Evolutionary conservation across 1,140 invertebrate genomes (phyloP).

Genomic region (Elysia chlorotica): DNA sequence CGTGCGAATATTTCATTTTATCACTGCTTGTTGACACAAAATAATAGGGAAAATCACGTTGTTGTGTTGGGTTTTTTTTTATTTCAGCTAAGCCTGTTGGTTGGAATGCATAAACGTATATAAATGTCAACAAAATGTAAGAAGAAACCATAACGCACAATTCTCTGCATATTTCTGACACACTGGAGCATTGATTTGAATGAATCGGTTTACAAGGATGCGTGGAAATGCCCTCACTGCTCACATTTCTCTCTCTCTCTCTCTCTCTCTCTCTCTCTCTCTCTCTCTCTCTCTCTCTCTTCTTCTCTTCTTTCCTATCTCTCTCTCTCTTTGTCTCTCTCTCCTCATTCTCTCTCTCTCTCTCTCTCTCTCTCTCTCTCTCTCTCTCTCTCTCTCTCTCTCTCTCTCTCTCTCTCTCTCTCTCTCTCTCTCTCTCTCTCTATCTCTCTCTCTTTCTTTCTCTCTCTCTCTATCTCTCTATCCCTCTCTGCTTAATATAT

Average conservation of each 20-base stretch:
- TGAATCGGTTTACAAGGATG: too few species aligned
- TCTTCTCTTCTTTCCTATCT: not conserved
- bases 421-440: not conserved
- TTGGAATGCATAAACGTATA: too few species aligned
- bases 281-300: slow-evolving; percentile 4
- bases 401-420: slow-evolving; percentile 9
- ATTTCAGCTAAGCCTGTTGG: too few species aligned
- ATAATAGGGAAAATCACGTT: too few species aligned
- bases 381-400: slow-evolving; percentile 13
- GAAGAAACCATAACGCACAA: too few species aligned
- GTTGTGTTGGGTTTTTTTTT: too few species aligned
- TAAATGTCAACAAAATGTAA: too few species aligned
- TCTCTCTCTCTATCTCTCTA: slow-evolving; percentile 18
- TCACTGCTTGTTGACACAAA: too few species aligned
- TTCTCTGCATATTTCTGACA: too few species aligned
- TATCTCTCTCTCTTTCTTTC: slow-evolving; percentile 11
- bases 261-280: slow-evolving; percentile 10
- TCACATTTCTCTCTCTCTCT: not conserved
- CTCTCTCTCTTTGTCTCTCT: slow-evolving; percentile 3
- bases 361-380: slow-evolving; percentile 10
- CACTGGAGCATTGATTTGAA: too few species aligned
- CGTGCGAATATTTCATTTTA: too few species aligned
- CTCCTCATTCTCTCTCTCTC: not conserved
- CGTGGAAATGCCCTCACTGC: too few species aligned
- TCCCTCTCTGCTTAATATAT: not conserved